Conservation (phyloP, 2,888 invertebrate genomes). For the Panopea generosa region DNA sequence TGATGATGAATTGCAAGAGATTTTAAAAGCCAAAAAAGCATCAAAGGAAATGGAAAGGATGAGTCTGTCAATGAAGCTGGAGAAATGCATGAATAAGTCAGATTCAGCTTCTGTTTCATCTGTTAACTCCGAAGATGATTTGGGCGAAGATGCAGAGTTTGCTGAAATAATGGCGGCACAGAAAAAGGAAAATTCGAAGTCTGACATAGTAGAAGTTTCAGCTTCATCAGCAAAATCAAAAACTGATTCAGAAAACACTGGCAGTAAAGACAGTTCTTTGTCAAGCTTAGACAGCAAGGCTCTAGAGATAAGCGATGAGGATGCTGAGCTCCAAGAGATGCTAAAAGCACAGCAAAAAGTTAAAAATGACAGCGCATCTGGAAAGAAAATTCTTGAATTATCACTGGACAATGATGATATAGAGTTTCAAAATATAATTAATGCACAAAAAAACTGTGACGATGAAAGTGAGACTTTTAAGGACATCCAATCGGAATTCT, state of each 20-base stretch:
- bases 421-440: conserved; percentile 60
- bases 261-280: conserved; percentile 31
- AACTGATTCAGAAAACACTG: conserved; percentile 13
- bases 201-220: background rate
- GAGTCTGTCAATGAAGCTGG: conserved; percentile 42
- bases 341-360: conserved; percentile 46
- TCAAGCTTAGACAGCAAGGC: conserved; percentile 53
- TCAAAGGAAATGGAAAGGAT: conserved; percentile 10
- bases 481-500: conserved; percentile 46
- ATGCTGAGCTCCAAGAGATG: conserved; percentile 63
- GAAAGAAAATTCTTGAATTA: conserved; percentile 27
- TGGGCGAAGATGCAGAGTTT: conserved; percentile 47
- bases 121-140: conserved; percentile 22
- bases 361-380: conserved; percentile 3
- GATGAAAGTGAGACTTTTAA: conserved; percentile 16
- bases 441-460: conserved; percentile 54
- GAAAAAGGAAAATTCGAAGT: conserved; percentile 25
- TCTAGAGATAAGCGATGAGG: conserved; percentile 58
- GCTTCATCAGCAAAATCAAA: conserved; percentile 1
- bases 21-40: conserved; percentile 15
- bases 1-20: conserved; percentile 19
- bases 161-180: conserved; percentile 58
- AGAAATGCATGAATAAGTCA: conserved; percentile 29
- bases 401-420: conserved; percentile 52
- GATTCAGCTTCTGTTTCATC: conserved; percentile 31